Base-by-base conservation (phyloP, 2,797 vertebrate species). In the Heterohyrax brucei region DNA sequence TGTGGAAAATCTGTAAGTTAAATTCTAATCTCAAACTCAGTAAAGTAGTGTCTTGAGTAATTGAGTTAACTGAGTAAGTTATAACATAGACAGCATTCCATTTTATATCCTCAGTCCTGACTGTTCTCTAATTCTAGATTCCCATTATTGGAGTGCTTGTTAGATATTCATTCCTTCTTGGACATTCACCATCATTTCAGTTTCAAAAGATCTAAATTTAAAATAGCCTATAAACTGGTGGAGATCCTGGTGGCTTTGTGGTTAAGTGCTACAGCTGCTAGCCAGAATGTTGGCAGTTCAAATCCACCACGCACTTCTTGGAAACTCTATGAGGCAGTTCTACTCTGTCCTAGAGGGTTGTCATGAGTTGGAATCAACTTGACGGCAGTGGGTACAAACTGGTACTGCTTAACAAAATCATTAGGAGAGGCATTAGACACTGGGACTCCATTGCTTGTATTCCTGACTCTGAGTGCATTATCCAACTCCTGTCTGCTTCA, bases 1-100 rank as follows among this genome's bases (percentile, higher is more conserved):
- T 59, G 39, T 64, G 39, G 21, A 84, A 94, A 66, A 82, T 28
- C 59, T 30, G 39, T 9, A 18, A 64, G 13, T 39, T 93, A 87
- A 75, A 94, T 78, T 89, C 39, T 72, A 59, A 80, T 70, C 28
- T 83, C 79, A 73, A 33, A 78, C 61, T 62, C 62, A 85, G 33
- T 48, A 53, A 75, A 22, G 16, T 8, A 61, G 12, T 53, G 22
- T 73, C 89, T 83, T 56, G 13, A 50, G 53, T 91, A 91, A 61
- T 66, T 13, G 48, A 61, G 48, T 87, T 79, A 86, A 64, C 33
- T 78, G n/a, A 93, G 28, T 44, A 50, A 90, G 10, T 8, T 30
- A 46, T 13, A 8, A 8, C 9, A 30, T 30, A 53, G 3, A 24
- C 26, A 72, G 4, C 19, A 33, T 81, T 83, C 56, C 79, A 7